These are phyloP conservation scores for Heliconius charithonia DNA, from an alignment of 2,888 invertebrate genomes.

Conservation along the genomic window DNA sequence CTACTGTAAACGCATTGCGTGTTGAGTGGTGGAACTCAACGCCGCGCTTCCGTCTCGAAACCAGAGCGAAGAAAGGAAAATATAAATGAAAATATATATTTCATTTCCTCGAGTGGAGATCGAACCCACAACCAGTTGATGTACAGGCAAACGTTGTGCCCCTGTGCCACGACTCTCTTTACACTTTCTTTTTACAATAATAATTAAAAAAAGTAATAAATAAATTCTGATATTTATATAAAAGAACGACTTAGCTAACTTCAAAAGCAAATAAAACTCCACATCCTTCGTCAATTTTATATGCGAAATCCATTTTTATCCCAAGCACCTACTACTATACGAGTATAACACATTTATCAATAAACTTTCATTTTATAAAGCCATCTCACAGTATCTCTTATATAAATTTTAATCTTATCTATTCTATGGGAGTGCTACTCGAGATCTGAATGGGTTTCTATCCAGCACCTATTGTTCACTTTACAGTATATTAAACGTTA, in stretches of 20 bases:
- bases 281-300: not conserved
- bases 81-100: too few species aligned
- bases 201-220: not conserved
- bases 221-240: not conserved
- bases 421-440: constrained; percentile 54
- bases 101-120: too few species aligned
- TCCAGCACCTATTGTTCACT: constrained; percentile 64
- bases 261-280: not conserved
- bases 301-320: not conserved
- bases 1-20: too few species aligned
- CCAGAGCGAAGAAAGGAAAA: too few species aligned
- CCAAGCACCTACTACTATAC: not conserved
- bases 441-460: constrained; percentile 69
- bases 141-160: too few species aligned
- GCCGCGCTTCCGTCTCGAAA: too few species aligned
- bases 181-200: too few species aligned
- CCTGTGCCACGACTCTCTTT: too few species aligned
- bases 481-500: constrained; percentile 61
- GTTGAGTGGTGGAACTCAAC: too few species aligned
- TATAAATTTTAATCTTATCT: constrained; percentile 51
- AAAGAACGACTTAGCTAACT: too few species aligned
- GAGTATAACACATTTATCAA: constrained; percentile 8
- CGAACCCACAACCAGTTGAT: too few species aligned
- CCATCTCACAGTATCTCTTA: constrained; percentile 34
- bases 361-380: constrained; percentile 25